Evolutionary conservation across 2,888 invertebrate species (phyloP), one percentile per base, ranked within the genome.

Genomic region (Hydrotaea cyrtoneurina): DNA sequence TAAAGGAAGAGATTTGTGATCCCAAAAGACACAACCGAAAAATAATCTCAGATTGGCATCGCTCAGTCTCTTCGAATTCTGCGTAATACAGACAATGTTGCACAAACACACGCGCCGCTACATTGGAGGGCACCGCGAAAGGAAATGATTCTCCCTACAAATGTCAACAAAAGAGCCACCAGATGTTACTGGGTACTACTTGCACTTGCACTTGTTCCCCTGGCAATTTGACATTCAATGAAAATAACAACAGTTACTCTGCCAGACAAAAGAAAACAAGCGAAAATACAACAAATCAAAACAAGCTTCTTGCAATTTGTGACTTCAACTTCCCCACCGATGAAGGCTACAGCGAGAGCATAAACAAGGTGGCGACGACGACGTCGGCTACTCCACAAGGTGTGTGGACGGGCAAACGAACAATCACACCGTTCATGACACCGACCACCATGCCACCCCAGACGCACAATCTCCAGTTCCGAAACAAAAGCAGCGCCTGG

Each of bases 301-400:
- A 66, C 36, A 66, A 66, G 43, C 19, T 43, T 66, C 66, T 66
- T 66, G 17, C 21, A 66, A 66, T 66, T 66, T 66, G 66, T 66
- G 31, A 39, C 39, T 17, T 64, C 39, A 39, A 43, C 15, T 31
- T 10, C 1, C 1, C 39, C 39, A 55, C n/a, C 72, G 50, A 71
- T 19, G 39, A 66, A 50, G 19, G n/a, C 23, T 26, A 31, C 15
- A 53, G n/a, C 21, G 19, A 2, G 1, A 53, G n/a, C 19, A 17
- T 4, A 21, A 19, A 55, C 19, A 21, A 55, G 0, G 11, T 4
- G 21, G 19, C 55, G 55, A 1, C 55, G 55, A 55, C 55, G 55
- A 55, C 50, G 43, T 43, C 43, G 21, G 39, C 66, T 43, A 43
- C 66, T 43, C 17, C 66, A 66, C 66, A 66, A 66, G 66, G 66